These are phyloP conservation scores for Sisor rabdophorus DNA, from an alignment of 2,113 vertebrate genomes.

Conservation along the genomic window DNA sequence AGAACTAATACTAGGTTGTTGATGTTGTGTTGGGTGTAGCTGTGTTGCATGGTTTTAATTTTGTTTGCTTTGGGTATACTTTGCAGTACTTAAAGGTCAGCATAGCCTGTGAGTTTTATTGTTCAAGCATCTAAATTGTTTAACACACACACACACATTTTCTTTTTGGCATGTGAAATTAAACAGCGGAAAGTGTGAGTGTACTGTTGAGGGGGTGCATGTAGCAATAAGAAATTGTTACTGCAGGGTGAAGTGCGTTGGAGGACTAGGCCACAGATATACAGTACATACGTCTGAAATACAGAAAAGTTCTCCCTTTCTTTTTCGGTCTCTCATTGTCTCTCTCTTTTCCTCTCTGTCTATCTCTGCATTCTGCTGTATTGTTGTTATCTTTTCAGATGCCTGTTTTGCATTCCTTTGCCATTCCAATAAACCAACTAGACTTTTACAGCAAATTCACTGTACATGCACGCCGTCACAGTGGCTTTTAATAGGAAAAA, in stretches of 20 bases:
- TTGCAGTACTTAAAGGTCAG: neutral
- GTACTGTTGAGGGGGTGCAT: slow-evolving; percentile 13
- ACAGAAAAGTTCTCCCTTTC: neutral
- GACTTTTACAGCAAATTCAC: neutral
- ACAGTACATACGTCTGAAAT: no score
- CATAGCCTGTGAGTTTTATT: neutral
- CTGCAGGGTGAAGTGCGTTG: slow-evolving; percentile 36
- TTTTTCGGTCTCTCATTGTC: neutral
- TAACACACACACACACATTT: neutral
- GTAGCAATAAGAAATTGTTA: neutral
- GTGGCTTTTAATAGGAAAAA: slow-evolving; percentile 10
- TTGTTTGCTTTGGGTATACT: neutral
- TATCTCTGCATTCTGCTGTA: neutral
- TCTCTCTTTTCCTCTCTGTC: neutral
- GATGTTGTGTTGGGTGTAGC: slow-evolving; percentile 11
- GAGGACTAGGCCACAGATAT: slow-evolving; percentile 36
- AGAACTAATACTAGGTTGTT: slow-evolving; percentile 29
- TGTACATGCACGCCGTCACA: neutral
- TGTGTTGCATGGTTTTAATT: neutral
- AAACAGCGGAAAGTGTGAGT: slow-evolving; percentile 43
- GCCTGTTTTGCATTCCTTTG: neutral
- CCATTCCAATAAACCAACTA: neutral
- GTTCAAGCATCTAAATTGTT: neutral
- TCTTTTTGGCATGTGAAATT: slow-evolving; percentile 19
- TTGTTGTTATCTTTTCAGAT: slow-evolving; percentile 2